Base-by-base conservation (phyloP, 2,797 vertebrate species). In the Siniperca obscura region DNA sequence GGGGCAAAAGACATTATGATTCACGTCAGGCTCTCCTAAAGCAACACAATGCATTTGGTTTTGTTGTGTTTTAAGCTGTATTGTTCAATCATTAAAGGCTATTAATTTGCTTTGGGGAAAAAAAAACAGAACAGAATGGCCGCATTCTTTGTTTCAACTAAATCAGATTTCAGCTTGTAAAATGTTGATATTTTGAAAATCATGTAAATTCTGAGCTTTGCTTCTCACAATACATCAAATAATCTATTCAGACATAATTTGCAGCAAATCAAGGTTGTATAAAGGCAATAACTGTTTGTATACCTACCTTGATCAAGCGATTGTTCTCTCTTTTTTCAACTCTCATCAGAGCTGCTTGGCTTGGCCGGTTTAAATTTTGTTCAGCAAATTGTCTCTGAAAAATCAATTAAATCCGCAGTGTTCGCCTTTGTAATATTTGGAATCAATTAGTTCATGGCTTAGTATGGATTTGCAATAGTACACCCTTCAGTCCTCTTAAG, bases 381-480 rank as follows among this genome's bases (percentile, higher is more conserved):
- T 84, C 81, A 69, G 76, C 83, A 88, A 91, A 92, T 86, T 88
- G 81, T 92, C 86, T 87, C 62, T 59, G 80, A 86, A 75, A 90
- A 92, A 93, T 93, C 86, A 69, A 94, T 94, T 86, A 84, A 86
- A 88, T 87, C 56, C 89, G 73, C 78, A 8, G 53, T 71, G 78
- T 87, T 90, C 60, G n/a, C 75, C 79, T 89, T 82, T 85, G 84
- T 89, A 89, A 93, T 93, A 94, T 92, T 87, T 92, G 84, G 86
- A 93, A 93, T 94, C 90, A 91, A 88, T 94, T 91, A 84, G 86
- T 92, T 90, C 86, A 82, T 86, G 86, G 87, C 92, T 91, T 78
- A 61, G 73, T 90, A 91, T 93, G 83, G 94, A 94, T 95, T 94
- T 91, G 83, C 91, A 87, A 92, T 90, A 87, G 83, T 76, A 91